Conservation (phyloP, 2,113 vertebrate genomes). For the Paramormyrops kingsleyae region DNA sequence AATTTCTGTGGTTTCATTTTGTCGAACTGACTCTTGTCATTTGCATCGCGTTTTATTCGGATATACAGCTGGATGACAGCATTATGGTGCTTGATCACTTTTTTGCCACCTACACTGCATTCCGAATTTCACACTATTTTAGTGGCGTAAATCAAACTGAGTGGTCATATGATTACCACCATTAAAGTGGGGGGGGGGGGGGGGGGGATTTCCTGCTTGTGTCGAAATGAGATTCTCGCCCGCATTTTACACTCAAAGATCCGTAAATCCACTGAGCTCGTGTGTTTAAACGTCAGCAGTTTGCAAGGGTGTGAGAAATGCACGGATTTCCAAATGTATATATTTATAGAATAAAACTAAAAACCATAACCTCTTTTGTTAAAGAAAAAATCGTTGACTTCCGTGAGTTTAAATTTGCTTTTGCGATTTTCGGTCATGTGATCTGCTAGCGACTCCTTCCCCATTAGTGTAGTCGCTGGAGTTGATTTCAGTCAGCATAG, state of each 20-base stretch:
- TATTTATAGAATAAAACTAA: background rate
- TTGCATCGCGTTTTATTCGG: background rate
- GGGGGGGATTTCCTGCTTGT: background rate
- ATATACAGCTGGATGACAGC: background rate
- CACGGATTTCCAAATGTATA: background rate
- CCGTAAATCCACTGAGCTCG: background rate
- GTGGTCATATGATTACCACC: conserved; percentile 6
- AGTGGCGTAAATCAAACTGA: background rate
- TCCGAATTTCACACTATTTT: background rate
- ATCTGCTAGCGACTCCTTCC: conserved; percentile 24
- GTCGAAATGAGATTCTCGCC: background rate
- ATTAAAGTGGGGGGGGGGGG: background rate
- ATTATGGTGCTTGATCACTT: background rate
- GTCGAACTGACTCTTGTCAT: background rate
- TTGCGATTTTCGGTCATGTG: conserved; percentile 41
- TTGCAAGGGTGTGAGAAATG: background rate
- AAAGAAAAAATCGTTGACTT: background rate
- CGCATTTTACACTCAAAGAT: background rate
- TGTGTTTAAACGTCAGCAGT: background rate
- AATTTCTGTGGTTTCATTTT: background rate
- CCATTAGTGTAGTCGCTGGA: background rate
- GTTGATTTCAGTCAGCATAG: background rate
- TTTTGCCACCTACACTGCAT: background rate
- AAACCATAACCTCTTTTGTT: background rate
- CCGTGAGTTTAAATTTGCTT: background rate